Base-by-base conservation (phyloP, 2,888 invertebrate species). In the Phyto melanocephala region DNA sequence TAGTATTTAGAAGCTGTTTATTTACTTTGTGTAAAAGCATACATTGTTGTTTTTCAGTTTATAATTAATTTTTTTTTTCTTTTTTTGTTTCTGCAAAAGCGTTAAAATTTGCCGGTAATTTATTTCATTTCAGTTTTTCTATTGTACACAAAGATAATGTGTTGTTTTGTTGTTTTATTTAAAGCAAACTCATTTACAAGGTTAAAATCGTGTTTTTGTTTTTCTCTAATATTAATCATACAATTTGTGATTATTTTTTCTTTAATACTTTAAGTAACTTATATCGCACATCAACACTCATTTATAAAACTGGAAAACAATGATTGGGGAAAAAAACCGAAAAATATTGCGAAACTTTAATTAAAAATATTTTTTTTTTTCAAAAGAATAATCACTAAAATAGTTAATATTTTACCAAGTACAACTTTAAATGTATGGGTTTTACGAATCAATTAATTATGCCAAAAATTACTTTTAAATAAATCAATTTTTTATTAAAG, bases 181-280 rank as follows among this genome's bases (percentile, higher is more conserved):
- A 50, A 68, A 22, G 42, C 76, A 68, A 62, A 68, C 20, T 68
- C 74, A 71, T 71, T 22, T 40, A 28, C 77, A 78, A 81, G 81
- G 74, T 62, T 72, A 72, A 56, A 52, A 67, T 72, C 33, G 70
- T 71, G 58, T 75, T 56, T n/a, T 42, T 65, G 7, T 47, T 45
- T 13, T 35, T 22, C 40, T 42, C 3, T 5, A 28, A 5, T 5
- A 28, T 6, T 28, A 28, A 28, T 5, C 28, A 28, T 6, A 28
- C n/a, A n/a, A n/a, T n/a, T 42, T n/a, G 33, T 33, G 40, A 71
- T 78, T 58, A 71, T 78, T 56, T 45, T 50, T 80, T n/a, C n/a
- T 56, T 80, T 75, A 80, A 56, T 75, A 75, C 56, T 65, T 70
- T 63, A 63, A 77, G 70, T 70, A 58, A 63, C 68, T 65, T 50